A percentile compares a stretch with the other conserved stretches of the same genome.
Conservation (phyloP, 1,140 invertebrate genomes). For the Eciton burchellii region DNA sequence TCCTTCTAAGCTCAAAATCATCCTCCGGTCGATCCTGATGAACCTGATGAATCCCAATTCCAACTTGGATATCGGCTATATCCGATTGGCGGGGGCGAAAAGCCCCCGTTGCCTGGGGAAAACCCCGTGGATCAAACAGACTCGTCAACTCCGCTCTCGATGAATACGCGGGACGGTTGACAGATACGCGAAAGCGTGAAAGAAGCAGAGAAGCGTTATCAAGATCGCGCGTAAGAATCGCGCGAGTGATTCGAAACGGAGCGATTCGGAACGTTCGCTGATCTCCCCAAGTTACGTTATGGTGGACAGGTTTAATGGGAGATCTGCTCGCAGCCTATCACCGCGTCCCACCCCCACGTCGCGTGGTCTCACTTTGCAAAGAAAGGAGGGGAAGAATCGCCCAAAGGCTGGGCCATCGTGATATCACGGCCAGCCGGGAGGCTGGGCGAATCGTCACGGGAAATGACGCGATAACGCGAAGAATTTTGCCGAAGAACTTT, state of each 20-base stretch:
- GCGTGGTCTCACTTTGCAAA: slow-evolving; percentile 20
- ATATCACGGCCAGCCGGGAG: slow-evolving; percentile 60
- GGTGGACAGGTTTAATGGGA: slow-evolving; percentile 1
- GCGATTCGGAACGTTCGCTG: background rate
- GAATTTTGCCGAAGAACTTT: slow-evolving; percentile 67
- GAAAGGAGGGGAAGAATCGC: slow-evolving; percentile 26
- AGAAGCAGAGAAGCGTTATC: no score
- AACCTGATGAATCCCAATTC: no score
- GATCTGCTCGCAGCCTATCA: background rate
- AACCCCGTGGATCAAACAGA: no score
- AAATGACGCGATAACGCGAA: slow-evolving; percentile 74
- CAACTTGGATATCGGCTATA: no score
- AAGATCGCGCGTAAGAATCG: no score
- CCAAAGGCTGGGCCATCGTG: slow-evolving; percentile 51
- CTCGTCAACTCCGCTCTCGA: no score
- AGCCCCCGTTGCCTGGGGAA: no score
- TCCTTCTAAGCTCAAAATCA: background rate
- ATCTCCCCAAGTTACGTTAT: background rate
- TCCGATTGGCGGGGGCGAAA: no score
- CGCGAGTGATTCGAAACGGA: no score
- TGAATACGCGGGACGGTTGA: no score
- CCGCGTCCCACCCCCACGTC: slow-evolving; percentile 21
- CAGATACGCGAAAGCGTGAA: no score
- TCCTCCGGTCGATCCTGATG: background rate
- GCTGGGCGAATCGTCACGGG: slow-evolving; percentile 64